These are phyloP conservation scores for Monopis laevigella DNA, from an alignment of 2,888 invertebrate species.

Conservation along the genomic window DNA sequence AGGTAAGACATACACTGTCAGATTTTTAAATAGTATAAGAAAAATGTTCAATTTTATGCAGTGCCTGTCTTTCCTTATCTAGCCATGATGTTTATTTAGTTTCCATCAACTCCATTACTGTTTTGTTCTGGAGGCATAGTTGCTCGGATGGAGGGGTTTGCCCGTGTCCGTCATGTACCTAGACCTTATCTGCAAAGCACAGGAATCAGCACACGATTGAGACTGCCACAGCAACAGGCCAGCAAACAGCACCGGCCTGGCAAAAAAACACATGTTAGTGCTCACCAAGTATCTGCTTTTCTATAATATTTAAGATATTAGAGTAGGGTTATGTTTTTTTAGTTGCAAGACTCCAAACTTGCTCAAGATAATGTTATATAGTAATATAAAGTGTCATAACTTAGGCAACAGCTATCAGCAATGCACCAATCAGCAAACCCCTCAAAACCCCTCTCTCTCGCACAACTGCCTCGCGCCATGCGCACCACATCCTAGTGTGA, in stretches of 20 bases:
- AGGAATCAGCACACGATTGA: slow-evolving; percentile 25
- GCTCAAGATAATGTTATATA: no score
- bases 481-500: slow-evolving; percentile 27
- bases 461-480: slow-evolving; percentile 50
- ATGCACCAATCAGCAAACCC: slow-evolving; percentile 60
- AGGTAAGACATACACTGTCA: no score
- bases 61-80: no score
- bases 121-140: no score
- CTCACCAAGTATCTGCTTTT: background rate
- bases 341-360: no score
- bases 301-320: no score
- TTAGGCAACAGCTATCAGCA: slow-evolving; percentile 63
- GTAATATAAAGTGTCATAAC: slow-evolving; percentile 63
- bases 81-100: no score
- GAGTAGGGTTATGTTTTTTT: no score
- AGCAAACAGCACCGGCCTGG: slow-evolving; percentile 66
- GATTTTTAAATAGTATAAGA: no score
- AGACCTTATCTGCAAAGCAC: slow-evolving; percentile 54
- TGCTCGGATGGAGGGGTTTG: slow-evolving; percentile 39
- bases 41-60: no score
- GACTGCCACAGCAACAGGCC: slow-evolving; percentile 65
- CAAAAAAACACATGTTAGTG: slow-evolving; percentile 59
- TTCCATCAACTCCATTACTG: no score
- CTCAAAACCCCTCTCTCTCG: slow-evolving; percentile 41
- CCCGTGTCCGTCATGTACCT: slow-evolving; percentile 43